A percentile compares a stretch with the other conserved stretches of the same genome.
These are phyloP conservation scores for Microcebus murinus DNA, from an alignment of 2,113 vertebrate genomes.

Conservation along the genomic window DNA sequence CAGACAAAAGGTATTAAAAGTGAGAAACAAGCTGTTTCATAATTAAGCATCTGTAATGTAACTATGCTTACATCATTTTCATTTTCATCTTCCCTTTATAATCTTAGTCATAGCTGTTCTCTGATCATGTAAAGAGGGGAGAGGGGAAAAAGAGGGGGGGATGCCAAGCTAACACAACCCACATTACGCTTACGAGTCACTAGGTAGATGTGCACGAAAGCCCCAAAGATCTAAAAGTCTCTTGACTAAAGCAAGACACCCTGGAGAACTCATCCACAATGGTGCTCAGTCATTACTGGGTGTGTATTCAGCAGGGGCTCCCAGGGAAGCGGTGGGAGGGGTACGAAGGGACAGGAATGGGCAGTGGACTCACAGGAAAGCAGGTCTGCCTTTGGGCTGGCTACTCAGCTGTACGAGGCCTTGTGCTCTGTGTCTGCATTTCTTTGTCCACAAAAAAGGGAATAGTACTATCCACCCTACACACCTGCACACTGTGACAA, in stretches of 20 bases:
- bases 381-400: background rate
- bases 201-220: background rate
- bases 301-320: rapidly evolving
- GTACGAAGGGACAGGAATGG: rapidly evolving
- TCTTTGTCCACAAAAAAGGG: background rate
- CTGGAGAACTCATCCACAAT: background rate
- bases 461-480: too few species aligned
- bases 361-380: background rate
- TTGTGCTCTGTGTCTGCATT: background rate
- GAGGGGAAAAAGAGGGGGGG: too few species aligned
- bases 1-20: background rate
- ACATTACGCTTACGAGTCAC: background rate
- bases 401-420: background rate
- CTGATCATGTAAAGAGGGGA: background rate
- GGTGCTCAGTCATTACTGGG: background rate
- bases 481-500: background rate
- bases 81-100: background rate
- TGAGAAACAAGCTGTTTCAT: background rate
- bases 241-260: background rate
- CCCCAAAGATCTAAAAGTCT: background rate
- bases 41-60: background rate
- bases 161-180: background rate
- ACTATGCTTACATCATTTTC: background rate
- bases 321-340: background rate
- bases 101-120: background rate